Conservation (phyloP, 2,888 invertebrate genomes). For the Drosophila pegasa region DNA sequence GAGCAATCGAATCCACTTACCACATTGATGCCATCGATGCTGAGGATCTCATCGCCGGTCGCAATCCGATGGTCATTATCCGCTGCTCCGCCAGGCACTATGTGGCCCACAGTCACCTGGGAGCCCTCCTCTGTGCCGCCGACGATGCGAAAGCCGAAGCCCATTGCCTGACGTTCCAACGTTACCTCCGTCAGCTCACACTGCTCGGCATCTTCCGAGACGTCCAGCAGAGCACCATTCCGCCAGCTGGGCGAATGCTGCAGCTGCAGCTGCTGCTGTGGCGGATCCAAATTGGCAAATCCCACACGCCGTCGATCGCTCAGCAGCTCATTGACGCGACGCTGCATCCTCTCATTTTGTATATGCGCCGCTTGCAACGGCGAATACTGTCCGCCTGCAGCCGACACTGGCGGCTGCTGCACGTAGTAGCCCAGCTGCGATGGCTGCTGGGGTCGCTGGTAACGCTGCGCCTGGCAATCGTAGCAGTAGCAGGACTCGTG, state of each 20-base stretch:
- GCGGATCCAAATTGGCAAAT: constrained; percentile 82
- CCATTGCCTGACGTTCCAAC: constrained; percentile 94
- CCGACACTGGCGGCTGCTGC: constrained; percentile 47
- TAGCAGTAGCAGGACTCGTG: constrained; percentile 84
- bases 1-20: constrained; percentile 82
- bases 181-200: constrained; percentile 87
- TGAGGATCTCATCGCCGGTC: constrained; percentile 97
- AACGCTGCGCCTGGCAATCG: constrained; percentile 83
- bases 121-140: constrained; percentile 99
- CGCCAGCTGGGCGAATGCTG: constrained; percentile 77
- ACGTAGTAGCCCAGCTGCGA: constrained; percentile 58
- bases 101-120: constrained; percentile 98
- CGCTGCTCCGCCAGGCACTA: constrained; percentile 98
- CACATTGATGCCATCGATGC: constrained; percentile 94
- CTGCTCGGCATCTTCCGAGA: constrained; percentile 72
- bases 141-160: constrained; percentile 99
- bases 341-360: constrained; percentile 83
- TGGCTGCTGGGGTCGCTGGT: constrained; percentile 58
- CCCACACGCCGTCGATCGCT: constrained; percentile 83
- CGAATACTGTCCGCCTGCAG: constrained; percentile 65
- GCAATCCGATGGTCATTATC: constrained; percentile 95
- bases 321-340: constrained; percentile 83
- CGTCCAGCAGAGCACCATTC: constrained; percentile 60
- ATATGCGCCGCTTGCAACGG: constrained; percentile 80
- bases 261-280: constrained; percentile 54